Evolutionary conservation across 2,888 invertebrate genomes (phyloP).

Genomic region (Metalampra italica): DNA sequence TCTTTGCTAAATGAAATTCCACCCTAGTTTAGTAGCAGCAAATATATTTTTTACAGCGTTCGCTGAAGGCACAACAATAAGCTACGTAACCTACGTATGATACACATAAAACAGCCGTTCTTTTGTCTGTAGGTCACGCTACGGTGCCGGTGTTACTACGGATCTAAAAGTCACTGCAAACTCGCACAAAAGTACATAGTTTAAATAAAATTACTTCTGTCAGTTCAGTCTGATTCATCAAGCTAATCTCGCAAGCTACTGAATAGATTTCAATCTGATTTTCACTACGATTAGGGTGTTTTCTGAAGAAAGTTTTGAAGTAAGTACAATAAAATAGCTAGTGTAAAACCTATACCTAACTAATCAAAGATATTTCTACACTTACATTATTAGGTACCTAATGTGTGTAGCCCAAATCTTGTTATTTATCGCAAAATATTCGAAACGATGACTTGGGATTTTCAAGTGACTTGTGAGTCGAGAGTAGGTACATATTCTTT

Average conservation of each 20-base stretch:
- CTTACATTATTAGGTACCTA: too few relatives aligned
- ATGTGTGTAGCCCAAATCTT: too few relatives aligned
- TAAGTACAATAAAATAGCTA: too few relatives aligned
- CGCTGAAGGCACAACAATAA: slow-evolving; percentile 5
- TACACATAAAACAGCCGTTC: slow-evolving; percentile 5
- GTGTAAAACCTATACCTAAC: too few relatives aligned
- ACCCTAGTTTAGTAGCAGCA: neutral
- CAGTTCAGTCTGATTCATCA: too few relatives aligned
- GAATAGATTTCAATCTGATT: too few relatives aligned
- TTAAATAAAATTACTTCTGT: too few relatives aligned
- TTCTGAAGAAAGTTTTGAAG: too few relatives aligned
- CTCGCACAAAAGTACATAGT: neutral
- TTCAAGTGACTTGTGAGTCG: neutral
- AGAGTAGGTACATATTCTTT: slow-evolving; percentile 15
- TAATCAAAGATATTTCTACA: too few relatives aligned
- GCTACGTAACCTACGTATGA: slow-evolving; percentile 6
- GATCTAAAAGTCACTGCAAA: neutral
- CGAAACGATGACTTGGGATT: neutral
- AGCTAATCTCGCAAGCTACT: too few relatives aligned
- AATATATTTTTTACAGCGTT: slow-evolving; percentile 2
- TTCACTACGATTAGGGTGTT: too few relatives aligned
- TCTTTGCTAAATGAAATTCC: slow-evolving; percentile 5
- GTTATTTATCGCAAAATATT: too few relatives aligned
- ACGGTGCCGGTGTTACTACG: slow-evolving; percentile 1
- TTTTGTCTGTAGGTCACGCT: slow-evolving; percentile 11